Base-by-base conservation (phyloP, 2,797 vertebrate species). In the Knipowitschia caucasica region DNA sequence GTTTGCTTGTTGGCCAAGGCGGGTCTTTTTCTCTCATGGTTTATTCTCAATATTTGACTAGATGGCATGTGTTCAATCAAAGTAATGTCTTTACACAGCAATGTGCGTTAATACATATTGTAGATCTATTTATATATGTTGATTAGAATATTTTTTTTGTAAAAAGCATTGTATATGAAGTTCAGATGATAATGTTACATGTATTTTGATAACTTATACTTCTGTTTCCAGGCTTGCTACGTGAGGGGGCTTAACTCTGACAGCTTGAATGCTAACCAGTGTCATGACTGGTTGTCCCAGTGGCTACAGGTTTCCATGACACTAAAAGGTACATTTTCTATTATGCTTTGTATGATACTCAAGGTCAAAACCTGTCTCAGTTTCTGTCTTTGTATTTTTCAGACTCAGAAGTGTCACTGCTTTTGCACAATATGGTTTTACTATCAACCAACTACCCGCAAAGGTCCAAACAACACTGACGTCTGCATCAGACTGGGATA, bases 361-460 rank as follows among this genome's bases (percentile, higher is more conserved):
- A n/a, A n/a, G n/a, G n/a, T n/a, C n/a, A 42, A 12, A 5, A 4
- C 9, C 10, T 11, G 18, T 12, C 6, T 26, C 7, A 10, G 2
- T 31, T 27, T 69, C 8, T 21, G 1, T 35, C 56, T 60, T 83
- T 42, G 11, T 52, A 50, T 64, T 49, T 81, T 77, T 14, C 85
- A 98, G 95, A 89, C 0, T 88, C 93, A 0, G 95, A 98, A 73
- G 71, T 85, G 14, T 96, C 95, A 0, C 91, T 98, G 31, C 86
- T 97, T 71, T 77, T 94, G 3, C 92, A 98, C 85, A 90, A 82
- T 59, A 91, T 96, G 67, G 91, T 96, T 12, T 87, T 98, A 60
- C 89, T 98, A 24, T 93, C 94, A 15, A 81, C 86, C 69, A 96
- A 93, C 88, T 91, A 86, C 72, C 3, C 59, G 0, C 71, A 40